phyloP scores from a whole-genome alignment of 2,888 invertebrate species.

The Oscheius onirici region DNA sequence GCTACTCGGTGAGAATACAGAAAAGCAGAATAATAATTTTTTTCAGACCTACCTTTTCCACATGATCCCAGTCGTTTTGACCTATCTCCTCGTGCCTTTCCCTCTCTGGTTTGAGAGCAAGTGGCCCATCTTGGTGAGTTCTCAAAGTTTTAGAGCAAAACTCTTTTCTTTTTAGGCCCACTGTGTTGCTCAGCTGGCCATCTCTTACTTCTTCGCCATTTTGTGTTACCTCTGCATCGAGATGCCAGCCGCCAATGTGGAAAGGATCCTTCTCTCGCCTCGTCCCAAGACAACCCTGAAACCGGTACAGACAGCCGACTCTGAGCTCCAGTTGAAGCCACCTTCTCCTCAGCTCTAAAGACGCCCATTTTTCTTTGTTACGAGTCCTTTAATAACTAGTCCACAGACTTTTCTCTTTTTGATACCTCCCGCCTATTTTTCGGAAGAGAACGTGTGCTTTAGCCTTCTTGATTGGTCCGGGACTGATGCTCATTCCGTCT shows the following conservation, averaged over 20 bases:
- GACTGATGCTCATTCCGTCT: conserved; percentile 31
- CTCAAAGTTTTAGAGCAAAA: background rate
- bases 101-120: conserved; percentile 64
- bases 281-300: conserved; percentile 57
- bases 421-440: background rate
- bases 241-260: conserved; percentile 69
- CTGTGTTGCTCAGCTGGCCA: conserved; percentile 65
- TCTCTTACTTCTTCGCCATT: conserved; percentile 63
- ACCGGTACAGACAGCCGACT: conserved; percentile 60
- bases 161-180: conserved; percentile 50
- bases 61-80: conserved; percentile 71
- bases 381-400: conserved; percentile 30
- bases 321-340: conserved; percentile 63
- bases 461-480: background rate
- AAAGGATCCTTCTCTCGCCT: conserved; percentile 58
- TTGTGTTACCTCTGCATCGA: conserved; percentile 66
- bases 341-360: conserved; percentile 23
- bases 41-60: conserved; percentile 69
- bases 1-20: conserved; percentile 64
- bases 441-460: conserved; percentile 6
- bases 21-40: background rate
- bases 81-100: conserved; percentile 69
- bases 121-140: conserved; percentile 54
- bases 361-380: background rate
- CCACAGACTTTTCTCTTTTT: background rate